phyloP scores from a whole-genome alignment of 2,888 invertebrate genomes.

The Agrotis ipsilon region DNA sequence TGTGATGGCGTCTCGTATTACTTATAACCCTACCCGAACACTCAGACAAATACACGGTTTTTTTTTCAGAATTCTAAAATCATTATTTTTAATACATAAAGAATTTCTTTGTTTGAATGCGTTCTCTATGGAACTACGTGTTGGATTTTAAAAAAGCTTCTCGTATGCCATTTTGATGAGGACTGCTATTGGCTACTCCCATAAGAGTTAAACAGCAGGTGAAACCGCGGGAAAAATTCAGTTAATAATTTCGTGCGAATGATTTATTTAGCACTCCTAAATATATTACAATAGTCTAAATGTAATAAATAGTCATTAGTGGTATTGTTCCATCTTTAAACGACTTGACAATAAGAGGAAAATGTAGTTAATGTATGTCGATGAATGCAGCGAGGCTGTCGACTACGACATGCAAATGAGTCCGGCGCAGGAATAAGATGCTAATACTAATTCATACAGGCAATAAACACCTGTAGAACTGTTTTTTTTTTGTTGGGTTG shows the following conservation, averaged over 20 bases:
- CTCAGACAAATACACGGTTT: too few relatives aligned
- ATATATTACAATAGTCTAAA: background rate
- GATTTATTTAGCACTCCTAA: background rate
- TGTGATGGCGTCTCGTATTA: too few relatives aligned
- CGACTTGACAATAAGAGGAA: conserved; percentile 54
- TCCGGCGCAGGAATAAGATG: conserved; percentile 45
- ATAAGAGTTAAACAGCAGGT: too few relatives aligned
- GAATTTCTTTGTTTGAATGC: too few relatives aligned
- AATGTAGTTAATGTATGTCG: conserved; percentile 62
- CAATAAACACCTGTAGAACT: conserved; percentile 42
- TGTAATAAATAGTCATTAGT: background rate
- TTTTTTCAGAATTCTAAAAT: too few relatives aligned
- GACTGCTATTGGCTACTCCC: too few relatives aligned
- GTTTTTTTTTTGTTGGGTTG: conserved; percentile 20
- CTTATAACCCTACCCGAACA: too few relatives aligned
- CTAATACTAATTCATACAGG: conserved; percentile 30
- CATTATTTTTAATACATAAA: too few relatives aligned
- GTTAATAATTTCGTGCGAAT: background rate
- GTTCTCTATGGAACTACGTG: too few relatives aligned
- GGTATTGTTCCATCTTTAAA: conserved; percentile 28
- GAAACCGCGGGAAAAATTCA: too few relatives aligned
- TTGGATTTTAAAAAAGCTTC: too few relatives aligned
- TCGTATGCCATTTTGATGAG: too few relatives aligned
- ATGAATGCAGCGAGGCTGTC: conserved; percentile 53
- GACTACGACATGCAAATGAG: conserved; percentile 58